Evolutionary conservation across 1,140 invertebrate species (phyloP), one percentile per base, ranked within the genome.

Genomic region (Sesamia nonagrioides): DNA sequence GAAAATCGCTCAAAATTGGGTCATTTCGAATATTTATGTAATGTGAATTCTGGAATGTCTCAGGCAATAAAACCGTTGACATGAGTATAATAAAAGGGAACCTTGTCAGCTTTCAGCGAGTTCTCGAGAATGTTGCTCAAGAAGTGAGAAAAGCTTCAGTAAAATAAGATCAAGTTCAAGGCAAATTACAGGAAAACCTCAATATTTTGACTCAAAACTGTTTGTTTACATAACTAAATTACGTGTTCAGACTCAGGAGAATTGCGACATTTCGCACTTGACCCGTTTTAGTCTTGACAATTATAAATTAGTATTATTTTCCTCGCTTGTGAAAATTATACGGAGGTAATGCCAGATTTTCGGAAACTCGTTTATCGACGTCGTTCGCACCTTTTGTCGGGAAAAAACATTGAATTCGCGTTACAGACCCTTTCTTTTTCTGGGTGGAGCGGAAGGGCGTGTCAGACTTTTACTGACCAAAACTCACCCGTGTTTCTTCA

Each of bases 141-240:
- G 15, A n/a, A 17, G n/a, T 13, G 40, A 35, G 58, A 61, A 61
- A 61, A 61, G 17, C 13, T 6, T 13, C 33, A 40, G 9, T 15
- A 35, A 8, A 61, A 17, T 17, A 61, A 37, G 33, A 61, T 61
- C 33, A 61, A n/a, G 58, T 61, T 61, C 58, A 37, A 61, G 58
- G 58, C n/a, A 17, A 17, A 17, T 40, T 61, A 37, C 6, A 61
- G 58, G 58, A 61, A 61, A 61, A 61, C 15, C 33, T 8, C 33
- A 61, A 61, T n/a, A 61, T 61, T 8, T 61, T 7, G 40, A 42
- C 40, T 42, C 40, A 42, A 42, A 42, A 7, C 7, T 17, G 6
- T 54, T 54, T 54, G 52, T 54, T 54, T 54, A 54, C 52, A 54
- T 8, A 54, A 17, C 18, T 54, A 17, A 18, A 21, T 18, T 54